These are phyloP conservation scores for Nomada fabriciana DNA, from an alignment of 2,888 invertebrate species.

Conservation along the genomic window DNA sequence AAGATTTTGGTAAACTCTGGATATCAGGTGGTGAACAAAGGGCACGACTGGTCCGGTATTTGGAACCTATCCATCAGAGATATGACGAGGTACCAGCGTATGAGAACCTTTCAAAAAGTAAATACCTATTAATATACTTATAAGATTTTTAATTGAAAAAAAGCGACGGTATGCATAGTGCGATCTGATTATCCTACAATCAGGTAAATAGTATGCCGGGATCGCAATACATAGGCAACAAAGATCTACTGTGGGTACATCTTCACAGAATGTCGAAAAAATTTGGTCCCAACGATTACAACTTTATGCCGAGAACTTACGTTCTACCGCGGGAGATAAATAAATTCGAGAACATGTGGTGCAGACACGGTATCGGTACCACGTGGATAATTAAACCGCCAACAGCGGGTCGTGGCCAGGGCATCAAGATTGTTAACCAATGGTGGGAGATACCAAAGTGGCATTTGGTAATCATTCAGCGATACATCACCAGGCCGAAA, in stretches of 20 bases:
- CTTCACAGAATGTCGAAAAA: slow-evolving; percentile 86
- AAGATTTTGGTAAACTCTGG: slow-evolving; percentile 43
- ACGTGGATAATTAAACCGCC: slow-evolving; percentile 98
- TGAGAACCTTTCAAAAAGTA: slow-evolving; percentile 95
- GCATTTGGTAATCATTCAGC: slow-evolving; percentile 94
- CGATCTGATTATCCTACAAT: background rate
- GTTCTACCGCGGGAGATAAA: slow-evolving; percentile 90
- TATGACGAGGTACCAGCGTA: slow-evolving; percentile 83
- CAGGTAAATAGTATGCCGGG: slow-evolving; percentile 93
- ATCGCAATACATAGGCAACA: slow-evolving; percentile 97
- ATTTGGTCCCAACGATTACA: slow-evolving; percentile 88
- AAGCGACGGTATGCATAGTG: no score
- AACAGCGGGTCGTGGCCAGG: slow-evolving; percentile 97
- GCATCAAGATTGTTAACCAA: slow-evolving; percentile 95
- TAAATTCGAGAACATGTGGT: slow-evolving; percentile 88
- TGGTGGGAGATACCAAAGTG: slow-evolving; percentile 95
- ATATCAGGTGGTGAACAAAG: slow-evolving; percentile 19
- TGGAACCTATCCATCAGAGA: slow-evolving; percentile 41
- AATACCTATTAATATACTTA: background rate
- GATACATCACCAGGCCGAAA: slow-evolving; percentile 91
- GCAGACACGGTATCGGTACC: slow-evolving; percentile 88
- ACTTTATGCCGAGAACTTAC: slow-evolving; percentile 43
- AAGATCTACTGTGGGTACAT: slow-evolving; percentile 95
- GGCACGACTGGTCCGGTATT: slow-evolving; percentile 35
- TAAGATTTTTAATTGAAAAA: background rate